Percentiles rank a stretch among this genome's conserved stretches.
Evolutionary conservation across 2,113 vertebrate genomes (phyloP).

Genomic region (Nannobrachium achirus): DNA sequence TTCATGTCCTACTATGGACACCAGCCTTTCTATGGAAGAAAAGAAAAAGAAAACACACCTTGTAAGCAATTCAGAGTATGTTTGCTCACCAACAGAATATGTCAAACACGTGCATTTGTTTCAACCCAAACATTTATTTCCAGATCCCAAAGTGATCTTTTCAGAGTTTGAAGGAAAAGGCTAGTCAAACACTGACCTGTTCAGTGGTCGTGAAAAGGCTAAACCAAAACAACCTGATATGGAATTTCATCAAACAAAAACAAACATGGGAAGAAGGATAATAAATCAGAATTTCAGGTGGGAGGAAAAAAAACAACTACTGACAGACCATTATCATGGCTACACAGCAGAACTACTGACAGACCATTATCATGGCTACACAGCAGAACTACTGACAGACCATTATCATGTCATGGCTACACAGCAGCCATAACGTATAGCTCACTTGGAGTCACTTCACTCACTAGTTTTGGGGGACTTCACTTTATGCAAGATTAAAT

Average conservation of each 20-base stretch:
- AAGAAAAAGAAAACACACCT: not conserved
- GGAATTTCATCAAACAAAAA: slow-evolving; percentile 6
- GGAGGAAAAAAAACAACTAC: not conserved
- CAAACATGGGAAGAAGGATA: not conserved
- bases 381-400: too few relatives aligned
- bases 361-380: too few relatives aligned
- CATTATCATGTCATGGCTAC: too few relatives aligned
- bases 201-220: not conserved
- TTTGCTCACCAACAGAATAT: not conserved
- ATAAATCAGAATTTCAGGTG: not conserved
- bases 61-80: not conserved
- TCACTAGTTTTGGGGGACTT: too few relatives aligned
- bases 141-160: not conserved
- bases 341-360: too few relatives aligned
- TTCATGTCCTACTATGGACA: not conserved
- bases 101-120: not conserved
- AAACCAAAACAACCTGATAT: not conserved
- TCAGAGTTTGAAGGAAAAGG: not conserved
- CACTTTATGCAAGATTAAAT: too few relatives aligned
- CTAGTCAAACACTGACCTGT: not conserved
- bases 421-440: too few relatives aligned
- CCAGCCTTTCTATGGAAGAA: not conserved
- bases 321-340: too few relatives aligned
- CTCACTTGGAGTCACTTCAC: too few relatives aligned
- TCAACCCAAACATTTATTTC: slow-evolving; percentile 4